A percentile compares a stretch with the other conserved stretches of the same genome.
Conservation (phyloP, 2,888 invertebrate genomes). For the Drosophila neonasuta region DNA sequence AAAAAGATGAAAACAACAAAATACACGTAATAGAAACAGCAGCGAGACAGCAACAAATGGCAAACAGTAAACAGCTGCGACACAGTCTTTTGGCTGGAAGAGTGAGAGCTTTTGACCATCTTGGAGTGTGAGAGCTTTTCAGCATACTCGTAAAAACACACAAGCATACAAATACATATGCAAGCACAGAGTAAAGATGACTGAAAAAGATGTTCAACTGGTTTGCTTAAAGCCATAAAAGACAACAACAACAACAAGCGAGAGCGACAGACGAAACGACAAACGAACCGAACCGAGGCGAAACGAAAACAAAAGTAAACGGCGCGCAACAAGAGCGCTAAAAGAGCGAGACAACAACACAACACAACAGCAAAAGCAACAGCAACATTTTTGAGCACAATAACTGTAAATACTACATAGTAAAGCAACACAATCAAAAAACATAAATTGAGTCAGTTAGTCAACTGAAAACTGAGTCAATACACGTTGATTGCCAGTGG, state of each 20-base stretch:
- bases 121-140: conserved; percentile 5
- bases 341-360: conserved; percentile 26
- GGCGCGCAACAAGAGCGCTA: conserved; percentile 57
- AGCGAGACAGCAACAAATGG: conserved; percentile 46
- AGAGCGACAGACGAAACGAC: conserved; percentile 18
- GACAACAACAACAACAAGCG: conserved; percentile 31
- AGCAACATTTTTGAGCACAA: conserved; percentile 18
- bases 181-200: conserved; percentile 31
- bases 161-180: neutral
- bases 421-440: conserved; percentile 47
- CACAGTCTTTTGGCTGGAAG: conserved; percentile 18
- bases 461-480: conserved; percentile 54
- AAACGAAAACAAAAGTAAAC: conserved; percentile 63
- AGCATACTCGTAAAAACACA: conserved; percentile 1
- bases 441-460: conserved; percentile 67
- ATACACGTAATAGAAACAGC: conserved; percentile 42
- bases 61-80: conserved; percentile 64
- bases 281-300: conserved; percentile 36
- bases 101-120: conserved; percentile 1
- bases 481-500: conserved; percentile 15
- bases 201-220: conserved; percentile 69
- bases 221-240: conserved; percentile 65
- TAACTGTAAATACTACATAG: conserved; percentile 43
- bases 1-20: conserved; percentile 30
- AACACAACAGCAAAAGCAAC: conserved; percentile 7